These are phyloP conservation scores for Drosophila chauvacae DNA, from an alignment of 1,140 invertebrate genomes.

Conservation along the genomic window DNA sequence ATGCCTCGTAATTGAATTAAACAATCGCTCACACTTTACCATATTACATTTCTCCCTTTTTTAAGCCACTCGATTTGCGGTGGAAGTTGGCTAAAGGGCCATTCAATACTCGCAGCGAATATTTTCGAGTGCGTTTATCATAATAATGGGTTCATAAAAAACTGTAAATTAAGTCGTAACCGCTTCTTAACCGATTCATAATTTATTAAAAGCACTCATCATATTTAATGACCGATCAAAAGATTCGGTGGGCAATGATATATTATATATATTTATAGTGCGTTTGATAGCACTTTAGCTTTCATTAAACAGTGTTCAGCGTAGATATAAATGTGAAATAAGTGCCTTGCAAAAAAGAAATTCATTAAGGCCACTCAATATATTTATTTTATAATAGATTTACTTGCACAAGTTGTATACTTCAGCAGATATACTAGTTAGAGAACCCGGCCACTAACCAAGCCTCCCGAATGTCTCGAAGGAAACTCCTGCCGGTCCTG, in stretches of 20 bases:
- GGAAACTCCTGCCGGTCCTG: background rate
- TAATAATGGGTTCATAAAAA: conserved; percentile 15
- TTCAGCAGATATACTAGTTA: background rate
- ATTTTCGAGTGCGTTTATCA: conserved; percentile 21
- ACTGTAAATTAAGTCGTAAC: conserved; percentile 28
- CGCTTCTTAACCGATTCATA: conserved; percentile 33
- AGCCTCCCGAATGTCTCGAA: background rate
- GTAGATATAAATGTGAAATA: background rate
- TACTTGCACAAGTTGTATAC: background rate
- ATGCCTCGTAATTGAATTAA: conserved; percentile 3
- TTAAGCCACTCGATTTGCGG: conserved; percentile 3
- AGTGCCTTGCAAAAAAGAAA: too few relatives aligned
- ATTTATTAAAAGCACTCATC: conserved; percentile 13
- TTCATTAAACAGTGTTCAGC: background rate
- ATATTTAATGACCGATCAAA: conserved; percentile 22
- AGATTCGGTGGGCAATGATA: background rate
- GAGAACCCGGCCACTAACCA: too few relatives aligned
- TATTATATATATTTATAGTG: background rate
- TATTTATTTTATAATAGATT: background rate
- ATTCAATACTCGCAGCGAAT: background rate
- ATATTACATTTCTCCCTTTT: background rate
- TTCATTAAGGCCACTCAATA: background rate
- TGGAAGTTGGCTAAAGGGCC: background rate
- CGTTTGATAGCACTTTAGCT: background rate
- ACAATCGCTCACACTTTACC: background rate